Conservation (phyloP, 2,888 invertebrate species). For the Cantharis nigra region DNA sequence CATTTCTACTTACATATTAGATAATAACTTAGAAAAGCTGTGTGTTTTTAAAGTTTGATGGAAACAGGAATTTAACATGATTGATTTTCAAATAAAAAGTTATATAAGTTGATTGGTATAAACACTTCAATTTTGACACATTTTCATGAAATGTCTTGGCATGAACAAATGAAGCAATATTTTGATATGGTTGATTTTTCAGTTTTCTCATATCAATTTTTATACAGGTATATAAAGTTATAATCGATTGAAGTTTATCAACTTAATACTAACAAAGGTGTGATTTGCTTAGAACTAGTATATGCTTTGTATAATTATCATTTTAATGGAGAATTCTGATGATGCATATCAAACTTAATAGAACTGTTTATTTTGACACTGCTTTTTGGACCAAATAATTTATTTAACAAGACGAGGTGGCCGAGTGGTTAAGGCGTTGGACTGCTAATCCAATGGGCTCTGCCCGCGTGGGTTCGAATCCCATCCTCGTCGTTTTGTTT, state of each 20-base stretch:
- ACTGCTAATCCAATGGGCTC: constrained; percentile 69
- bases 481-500: constrained; percentile 55
- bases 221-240: too few relatives aligned
- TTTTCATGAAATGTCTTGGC: not conserved
- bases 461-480: constrained; percentile 69
- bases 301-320: too few relatives aligned
- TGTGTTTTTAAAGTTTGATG: not conserved
- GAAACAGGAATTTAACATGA: not conserved
- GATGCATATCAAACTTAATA: too few relatives aligned
- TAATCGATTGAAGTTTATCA: too few relatives aligned
- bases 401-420: constrained; percentile 55
- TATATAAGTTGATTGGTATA: not conserved
- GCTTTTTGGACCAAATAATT: not conserved
- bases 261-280: too few relatives aligned
- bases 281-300: too few relatives aligned
- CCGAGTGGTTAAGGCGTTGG: constrained; percentile 70
- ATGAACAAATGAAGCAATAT: not conserved
- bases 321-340: too few relatives aligned
- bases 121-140: not conserved
- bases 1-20: too few relatives aligned
- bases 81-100: not conserved
- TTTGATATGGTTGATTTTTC: not conserved
- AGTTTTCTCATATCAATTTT: not conserved
- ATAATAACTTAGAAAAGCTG: not conserved
- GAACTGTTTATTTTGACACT: not conserved